Evolutionary conservation across 2,888 invertebrate genomes (phyloP).

Genomic region (Luffia ferchaultella): DNA sequence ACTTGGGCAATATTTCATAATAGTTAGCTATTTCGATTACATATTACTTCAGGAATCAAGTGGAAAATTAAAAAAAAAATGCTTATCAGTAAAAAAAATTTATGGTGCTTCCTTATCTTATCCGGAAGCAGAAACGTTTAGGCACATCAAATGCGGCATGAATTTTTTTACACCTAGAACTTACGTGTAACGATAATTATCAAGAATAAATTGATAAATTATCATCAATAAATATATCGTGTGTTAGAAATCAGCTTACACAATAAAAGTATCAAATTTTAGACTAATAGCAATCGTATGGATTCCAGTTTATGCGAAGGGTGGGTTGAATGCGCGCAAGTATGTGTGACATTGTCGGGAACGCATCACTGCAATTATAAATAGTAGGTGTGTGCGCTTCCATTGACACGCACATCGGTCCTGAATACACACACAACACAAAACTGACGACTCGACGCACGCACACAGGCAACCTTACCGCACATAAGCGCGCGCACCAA

Average conservation of each 20-base stretch:
- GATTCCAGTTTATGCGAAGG: conserved; percentile 32
- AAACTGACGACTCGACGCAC: conserved; percentile 22
- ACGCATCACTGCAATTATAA: conserved; percentile 64
- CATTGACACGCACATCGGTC: conserved; percentile 57
- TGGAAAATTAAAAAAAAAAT: too few species aligned
- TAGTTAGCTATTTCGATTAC: too few species aligned
- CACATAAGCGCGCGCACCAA: conserved; percentile 28
- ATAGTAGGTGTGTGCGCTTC: conserved; percentile 58
- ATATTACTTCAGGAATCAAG: too few species aligned
- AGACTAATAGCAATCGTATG: conserved; percentile 12
- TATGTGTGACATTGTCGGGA: conserved; percentile 52
- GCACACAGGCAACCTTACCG: conserved; percentile 33
- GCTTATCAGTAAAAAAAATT: neutral
- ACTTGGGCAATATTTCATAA: too few species aligned
- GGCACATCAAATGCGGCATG: conserved; percentile 3
- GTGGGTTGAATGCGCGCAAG: conserved; percentile 38
- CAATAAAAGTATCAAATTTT: too few species aligned
- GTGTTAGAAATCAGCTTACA: neutral
- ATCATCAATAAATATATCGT: neutral
- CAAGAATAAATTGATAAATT: neutral
- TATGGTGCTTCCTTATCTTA: neutral
- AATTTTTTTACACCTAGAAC: neutral
- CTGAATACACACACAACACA: conserved; percentile 38
- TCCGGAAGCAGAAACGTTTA: neutral
- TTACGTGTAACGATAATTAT: conserved; percentile 6